Conservation (phyloP, 2,113 vertebrate genomes). For the Butastur rufipennis region DNA sequence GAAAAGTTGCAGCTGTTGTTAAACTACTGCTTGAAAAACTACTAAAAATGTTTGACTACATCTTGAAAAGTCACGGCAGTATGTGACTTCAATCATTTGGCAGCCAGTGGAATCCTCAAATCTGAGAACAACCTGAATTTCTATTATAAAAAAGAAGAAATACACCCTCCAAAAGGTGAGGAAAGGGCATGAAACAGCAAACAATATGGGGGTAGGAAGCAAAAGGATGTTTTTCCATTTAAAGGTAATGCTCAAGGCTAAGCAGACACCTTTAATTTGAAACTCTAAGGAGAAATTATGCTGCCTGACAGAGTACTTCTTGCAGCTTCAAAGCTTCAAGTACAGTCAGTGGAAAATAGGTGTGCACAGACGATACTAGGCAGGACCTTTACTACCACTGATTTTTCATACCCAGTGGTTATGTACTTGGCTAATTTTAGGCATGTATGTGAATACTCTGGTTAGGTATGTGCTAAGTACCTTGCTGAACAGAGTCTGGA, state of each 20-base stretch:
- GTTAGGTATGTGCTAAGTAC: neutral
- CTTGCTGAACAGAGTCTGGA: neutral
- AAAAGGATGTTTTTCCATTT: neutral
- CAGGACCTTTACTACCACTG: neutral
- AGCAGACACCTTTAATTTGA: neutral
- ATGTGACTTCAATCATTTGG: neutral
- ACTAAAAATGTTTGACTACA: neutral
- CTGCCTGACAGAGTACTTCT: neutral
- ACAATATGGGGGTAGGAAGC: neutral
- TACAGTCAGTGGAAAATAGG: neutral
- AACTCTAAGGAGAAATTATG: neutral
- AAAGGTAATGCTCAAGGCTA: neutral
- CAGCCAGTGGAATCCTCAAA: neutral
- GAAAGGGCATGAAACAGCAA: neutral
- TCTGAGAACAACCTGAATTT: neutral
- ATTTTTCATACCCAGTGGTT: neutral
- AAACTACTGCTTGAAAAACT: neutral
- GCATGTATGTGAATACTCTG: neutral
- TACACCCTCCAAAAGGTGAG: neutral
- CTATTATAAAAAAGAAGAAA: neutral
- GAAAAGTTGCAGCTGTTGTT: neutral
- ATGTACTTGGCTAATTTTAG: conserved; percentile 27
- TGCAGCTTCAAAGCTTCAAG: neutral
- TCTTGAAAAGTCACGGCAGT: neutral
- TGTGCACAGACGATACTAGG: neutral